Base-by-base conservation (phyloP, 2,888 invertebrate species). In the Pyralis farinalis region DNA sequence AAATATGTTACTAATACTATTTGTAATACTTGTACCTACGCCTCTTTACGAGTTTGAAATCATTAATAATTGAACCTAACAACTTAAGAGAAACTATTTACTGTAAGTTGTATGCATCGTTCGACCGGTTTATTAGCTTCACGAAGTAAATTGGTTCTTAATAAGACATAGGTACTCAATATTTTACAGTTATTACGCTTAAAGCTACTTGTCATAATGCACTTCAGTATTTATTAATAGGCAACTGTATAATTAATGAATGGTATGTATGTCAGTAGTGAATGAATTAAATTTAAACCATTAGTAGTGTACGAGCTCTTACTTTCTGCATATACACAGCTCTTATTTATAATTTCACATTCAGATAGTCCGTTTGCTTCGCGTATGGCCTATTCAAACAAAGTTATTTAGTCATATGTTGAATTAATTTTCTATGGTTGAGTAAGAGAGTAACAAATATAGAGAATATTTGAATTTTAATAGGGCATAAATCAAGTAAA, bases 381-480 rank as follows among this genome's bases (percentile, higher is more conserved):
- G 16, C 16, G 16, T 16, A 16, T 16, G 16, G 35, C 28, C n/a
- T 22, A 37, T 22, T n/a, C 12, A 12, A 31, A 30, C 21, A 37
- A 21, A 12, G 11, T 25, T 22, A 27, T 22, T 27, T 32, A 36
- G 31, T 4, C 22, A 32, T 32, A 25, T 25, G 27, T 20, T 39
- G 39, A 33, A 16, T 38, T 38, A 38, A 38, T 39, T 39, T 39
- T 16, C 11, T 33, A 39, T 39, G 16, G 28, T 12, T 33, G 10
- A 29, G 25, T 22, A 12, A n/a, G 32, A 28, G 22, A 12, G 31
- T 39, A 16, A 27, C 39, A 25, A 8, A 39, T 10, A 39, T 16
- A 16, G 12, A 25, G 27, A 28, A 39, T 33, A 39, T 39, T 39
- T 39, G 39, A 39, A 39, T 39, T 16, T 12, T 27, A 39, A 39